Evolutionary conservation across 1,140 invertebrate species (phyloP).

Genomic region (Drosophila lowei): DNA sequence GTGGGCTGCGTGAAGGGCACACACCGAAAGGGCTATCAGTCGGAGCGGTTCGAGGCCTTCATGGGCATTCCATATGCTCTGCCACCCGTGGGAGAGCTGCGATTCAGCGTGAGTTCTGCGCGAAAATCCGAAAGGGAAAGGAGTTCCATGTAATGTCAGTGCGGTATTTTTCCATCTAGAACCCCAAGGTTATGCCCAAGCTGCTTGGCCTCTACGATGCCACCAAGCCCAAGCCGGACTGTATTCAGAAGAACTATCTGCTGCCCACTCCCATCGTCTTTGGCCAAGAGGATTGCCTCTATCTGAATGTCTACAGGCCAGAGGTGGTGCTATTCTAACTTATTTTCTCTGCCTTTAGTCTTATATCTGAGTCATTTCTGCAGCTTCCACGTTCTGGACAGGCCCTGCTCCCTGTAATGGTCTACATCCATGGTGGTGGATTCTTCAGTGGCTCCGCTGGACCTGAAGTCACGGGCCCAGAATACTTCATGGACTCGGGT

Average conservation of each 20-base stretch:
- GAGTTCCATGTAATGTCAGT: too few species aligned
- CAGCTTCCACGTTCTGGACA: too few species aligned
- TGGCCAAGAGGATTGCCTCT: conserved; percentile 86
- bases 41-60: conserved; percentile 67
- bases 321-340: conserved; percentile 71
- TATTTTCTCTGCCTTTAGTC: neutral
- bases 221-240: conserved; percentile 55
- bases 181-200: conserved; percentile 65
- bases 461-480: conserved; percentile 76
- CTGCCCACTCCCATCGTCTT: conserved; percentile 60
- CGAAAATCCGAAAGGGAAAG: neutral
- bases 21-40: conserved; percentile 61
- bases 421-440: conserved; percentile 84
- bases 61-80: conserved; percentile 78
- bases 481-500: conserved; percentile 81
- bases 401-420: conserved; percentile 81
- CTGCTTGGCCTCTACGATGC: conserved; percentile 63
- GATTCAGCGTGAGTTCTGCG: conserved; percentile 64
- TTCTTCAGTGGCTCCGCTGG: conserved; percentile 82
- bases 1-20: conserved; percentile 67
- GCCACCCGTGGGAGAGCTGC: conserved; percentile 67
- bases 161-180: conserved; percentile 34
- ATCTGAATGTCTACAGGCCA: conserved; percentile 86
- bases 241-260: conserved; percentile 81
- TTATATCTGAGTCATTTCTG: neutral